Evolutionary conservation across 2,113 vertebrate genomes (phyloP).

Genomic region (Diadophis punctatus): DNA sequence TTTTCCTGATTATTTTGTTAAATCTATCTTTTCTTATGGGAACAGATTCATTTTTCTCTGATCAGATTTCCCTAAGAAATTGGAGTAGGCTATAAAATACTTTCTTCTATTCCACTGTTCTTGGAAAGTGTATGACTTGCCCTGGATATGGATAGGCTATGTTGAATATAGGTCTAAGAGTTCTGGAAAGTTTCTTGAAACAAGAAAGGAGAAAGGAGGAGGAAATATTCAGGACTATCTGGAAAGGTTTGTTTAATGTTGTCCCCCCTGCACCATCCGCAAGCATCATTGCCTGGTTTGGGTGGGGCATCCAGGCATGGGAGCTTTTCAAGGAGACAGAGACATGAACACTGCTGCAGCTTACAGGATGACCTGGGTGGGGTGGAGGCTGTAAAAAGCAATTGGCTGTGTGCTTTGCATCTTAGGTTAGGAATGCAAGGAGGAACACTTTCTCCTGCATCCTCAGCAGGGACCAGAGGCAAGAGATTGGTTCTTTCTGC

Average conservation of each 20-base stretch:
- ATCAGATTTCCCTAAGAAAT: neutral
- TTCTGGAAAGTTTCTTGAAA: neutral
- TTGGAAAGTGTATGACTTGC: neutral
- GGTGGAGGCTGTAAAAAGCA: neutral
- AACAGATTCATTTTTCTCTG: neutral
- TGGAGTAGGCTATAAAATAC: neutral
- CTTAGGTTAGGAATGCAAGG: conserved; percentile 1
- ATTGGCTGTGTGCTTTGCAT: conserved; percentile 17
- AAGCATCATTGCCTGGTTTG: conserved; percentile 39
- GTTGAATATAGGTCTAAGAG: neutral
- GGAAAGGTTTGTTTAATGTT: conserved; percentile 11
- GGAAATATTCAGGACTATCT: conserved; percentile 9
- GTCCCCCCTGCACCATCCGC: conserved; percentile 49
- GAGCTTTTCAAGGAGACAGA: conserved; percentile 65
- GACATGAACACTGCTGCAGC: conserved; percentile 2
- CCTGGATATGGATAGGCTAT: neutral
- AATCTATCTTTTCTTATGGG: neutral
- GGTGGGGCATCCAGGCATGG: conserved; percentile 63
- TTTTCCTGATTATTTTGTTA: neutral
- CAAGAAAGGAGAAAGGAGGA: neutral
- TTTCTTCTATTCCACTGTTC: neutral
- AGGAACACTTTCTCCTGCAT: conserved; percentile 36
- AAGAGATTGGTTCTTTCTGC: conserved; percentile 21
- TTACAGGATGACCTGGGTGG: neutral
- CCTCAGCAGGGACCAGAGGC: conserved; percentile 1